Evolutionary conservation across 2,888 invertebrate genomes (phyloP).

Genomic region (Cryptus armator): DNA sequence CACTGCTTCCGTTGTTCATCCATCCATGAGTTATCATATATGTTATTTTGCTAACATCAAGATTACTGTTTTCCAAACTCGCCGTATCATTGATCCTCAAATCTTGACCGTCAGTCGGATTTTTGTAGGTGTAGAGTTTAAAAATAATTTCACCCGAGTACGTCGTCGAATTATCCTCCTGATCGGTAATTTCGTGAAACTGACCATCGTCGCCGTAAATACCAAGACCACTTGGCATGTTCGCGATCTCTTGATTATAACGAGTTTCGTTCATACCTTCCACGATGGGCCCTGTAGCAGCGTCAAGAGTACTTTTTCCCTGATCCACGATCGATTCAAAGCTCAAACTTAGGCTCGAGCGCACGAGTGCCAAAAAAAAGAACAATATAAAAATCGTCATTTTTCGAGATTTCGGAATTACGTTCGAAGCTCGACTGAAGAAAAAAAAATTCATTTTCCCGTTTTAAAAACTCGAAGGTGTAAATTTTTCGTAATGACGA

Average conservation of each 20-base stretch:
- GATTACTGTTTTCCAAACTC: background rate
- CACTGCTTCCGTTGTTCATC: slow-evolving; percentile 13
- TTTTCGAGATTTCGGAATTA: too few species aligned
- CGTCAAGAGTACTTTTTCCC: too few species aligned
- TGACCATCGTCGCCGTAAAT: background rate
- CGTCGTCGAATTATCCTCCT: background rate
- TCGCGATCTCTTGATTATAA: background rate
- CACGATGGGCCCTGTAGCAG: background rate
- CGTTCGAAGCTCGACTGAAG: too few species aligned
- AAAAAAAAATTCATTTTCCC: too few species aligned
- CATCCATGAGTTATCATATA: slow-evolving; percentile 39
- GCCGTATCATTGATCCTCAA: background rate
- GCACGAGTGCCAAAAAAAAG: too few species aligned
- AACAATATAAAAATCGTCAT: too few species aligned
- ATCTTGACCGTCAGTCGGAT: background rate
- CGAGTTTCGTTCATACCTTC: background rate
- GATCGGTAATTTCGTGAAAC: background rate
- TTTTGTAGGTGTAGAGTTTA: slow-evolving; percentile 12
- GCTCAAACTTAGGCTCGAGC: too few species aligned
- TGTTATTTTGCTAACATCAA: background rate
- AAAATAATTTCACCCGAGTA: background rate
- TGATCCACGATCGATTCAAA: too few species aligned
- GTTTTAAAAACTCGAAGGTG: too few species aligned
- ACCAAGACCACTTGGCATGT: background rate
- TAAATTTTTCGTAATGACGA: too few species aligned